These are phyloP conservation scores for Oxycera nigricornis DNA, from an alignment of 2,888 invertebrate species.

Conservation along the genomic window DNA sequence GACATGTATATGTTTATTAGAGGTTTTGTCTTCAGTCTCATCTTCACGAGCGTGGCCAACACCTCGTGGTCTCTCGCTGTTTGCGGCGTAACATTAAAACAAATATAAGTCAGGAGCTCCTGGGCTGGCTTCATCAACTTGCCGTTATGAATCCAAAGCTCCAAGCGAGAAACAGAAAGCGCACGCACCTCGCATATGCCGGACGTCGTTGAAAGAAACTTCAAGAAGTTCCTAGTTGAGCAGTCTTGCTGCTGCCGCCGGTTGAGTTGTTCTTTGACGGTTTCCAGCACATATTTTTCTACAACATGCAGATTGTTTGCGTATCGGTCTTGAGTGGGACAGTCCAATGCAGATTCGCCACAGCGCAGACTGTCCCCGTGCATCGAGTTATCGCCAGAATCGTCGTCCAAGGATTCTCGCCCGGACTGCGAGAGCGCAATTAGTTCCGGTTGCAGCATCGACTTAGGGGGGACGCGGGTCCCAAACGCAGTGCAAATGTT, in stretches of 20 bases:
- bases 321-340: slow-evolving; percentile 67
- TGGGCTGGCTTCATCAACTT: slow-evolving; percentile 92
- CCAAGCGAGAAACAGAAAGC: slow-evolving; percentile 68
- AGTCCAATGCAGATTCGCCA: slow-evolving; percentile 62
- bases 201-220: slow-evolving; percentile 82
- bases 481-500: slow-evolving; percentile 74
- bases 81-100: slow-evolving; percentile 83
- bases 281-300: slow-evolving; percentile 83
- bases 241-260: slow-evolving; percentile 85
- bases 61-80: slow-evolving; percentile 75
- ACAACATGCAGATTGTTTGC: slow-evolving; percentile 56
- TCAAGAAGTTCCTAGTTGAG: slow-evolving; percentile 87
- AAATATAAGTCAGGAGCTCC: slow-evolving; percentile 88
- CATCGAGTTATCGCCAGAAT: slow-evolving; percentile 60
- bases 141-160: slow-evolving; percentile 95
- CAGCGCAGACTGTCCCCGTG: slow-evolving; percentile 60
- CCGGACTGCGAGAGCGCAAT: slow-evolving; percentile 50
- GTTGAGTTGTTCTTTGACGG: slow-evolving; percentile 86
- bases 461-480: slow-evolving; percentile 56
- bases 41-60: slow-evolving; percentile 84
- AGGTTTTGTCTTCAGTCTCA: slow-evolving; percentile 92
- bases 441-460: slow-evolving; percentile 50
- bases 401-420: slow-evolving; percentile 62
- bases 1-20: slow-evolving; percentile 87
- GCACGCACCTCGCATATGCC: slow-evolving; percentile 79